Evolutionary conservation across 2,888 invertebrate genomes (phyloP).

Genomic region (Leucania comma): DNA sequence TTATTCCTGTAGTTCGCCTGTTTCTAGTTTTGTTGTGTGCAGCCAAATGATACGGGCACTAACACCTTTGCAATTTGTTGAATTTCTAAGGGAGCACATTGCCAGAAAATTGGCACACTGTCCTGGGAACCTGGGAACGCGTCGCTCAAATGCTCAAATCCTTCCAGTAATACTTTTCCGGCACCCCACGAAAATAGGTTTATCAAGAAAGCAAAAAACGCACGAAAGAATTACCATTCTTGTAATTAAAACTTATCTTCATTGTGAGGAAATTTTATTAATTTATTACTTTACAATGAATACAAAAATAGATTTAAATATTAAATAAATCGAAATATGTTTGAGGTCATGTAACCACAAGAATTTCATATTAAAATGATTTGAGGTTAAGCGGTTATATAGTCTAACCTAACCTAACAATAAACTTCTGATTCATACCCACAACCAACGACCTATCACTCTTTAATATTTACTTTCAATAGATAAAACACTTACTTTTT

Average conservation of each 20-base stretch:
- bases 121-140: no score
- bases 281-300: background rate
- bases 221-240: background rate
- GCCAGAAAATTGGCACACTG: no score
- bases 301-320: background rate
- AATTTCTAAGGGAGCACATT: no score
- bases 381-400: constrained; percentile 18
- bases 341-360: constrained; percentile 7
- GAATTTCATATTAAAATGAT: constrained; percentile 7
- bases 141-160: no score
- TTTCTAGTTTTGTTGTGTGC: no score
- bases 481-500: constrained; percentile 53
- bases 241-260: background rate
- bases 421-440: constrained; percentile 20
- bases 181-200: no score
- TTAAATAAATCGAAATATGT: background rate
- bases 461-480: constrained; percentile 10
- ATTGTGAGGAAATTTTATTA: background rate
- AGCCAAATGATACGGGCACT: no score
- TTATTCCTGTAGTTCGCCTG: no score
- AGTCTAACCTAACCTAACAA: background rate
- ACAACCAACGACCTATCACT: background rate
- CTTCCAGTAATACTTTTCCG: no score
- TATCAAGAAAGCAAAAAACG: no score
- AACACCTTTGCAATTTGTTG: no score